phyloP scores from a whole-genome alignment of 2,797 vertebrate species.

The Rhincodon typus region DNA sequence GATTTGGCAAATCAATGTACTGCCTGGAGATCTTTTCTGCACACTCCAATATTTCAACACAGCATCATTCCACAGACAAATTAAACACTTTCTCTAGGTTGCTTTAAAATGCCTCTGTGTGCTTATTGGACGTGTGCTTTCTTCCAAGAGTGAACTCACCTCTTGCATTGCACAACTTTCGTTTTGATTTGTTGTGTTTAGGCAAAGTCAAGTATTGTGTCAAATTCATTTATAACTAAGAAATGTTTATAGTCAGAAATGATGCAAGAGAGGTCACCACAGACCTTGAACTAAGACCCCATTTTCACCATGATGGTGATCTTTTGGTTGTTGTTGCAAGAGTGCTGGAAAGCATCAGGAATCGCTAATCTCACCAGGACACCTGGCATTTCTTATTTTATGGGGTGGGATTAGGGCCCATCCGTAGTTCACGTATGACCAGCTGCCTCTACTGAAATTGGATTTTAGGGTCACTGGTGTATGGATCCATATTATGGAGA shows the following conservation, averaged over 20 bases:
- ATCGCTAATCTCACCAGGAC: too few relatives aligned
- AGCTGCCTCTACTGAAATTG: too few relatives aligned
- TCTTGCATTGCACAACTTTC: neutral
- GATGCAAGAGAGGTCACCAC: neutral
- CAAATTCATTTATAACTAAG: neutral
- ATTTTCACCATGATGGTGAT: too few relatives aligned
- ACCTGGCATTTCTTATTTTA: too few relatives aligned
- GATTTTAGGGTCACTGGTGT: too few relatives aligned
- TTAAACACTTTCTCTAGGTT: slow-evolving; percentile 1
- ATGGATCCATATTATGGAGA: too few relatives aligned
- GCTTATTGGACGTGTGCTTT: neutral
- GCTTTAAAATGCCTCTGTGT: neutral
- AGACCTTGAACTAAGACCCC: neutral
- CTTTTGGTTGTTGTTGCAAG: too few relatives aligned
- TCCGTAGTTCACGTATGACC: too few relatives aligned
- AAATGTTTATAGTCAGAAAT: neutral
- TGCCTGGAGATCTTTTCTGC: neutral
- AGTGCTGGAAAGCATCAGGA: too few relatives aligned
- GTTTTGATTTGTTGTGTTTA: neutral
- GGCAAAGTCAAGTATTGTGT: neutral
- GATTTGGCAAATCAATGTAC: slow-evolving; percentile 13
- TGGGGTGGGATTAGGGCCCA: too few relatives aligned
- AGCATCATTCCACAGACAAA: neutral
- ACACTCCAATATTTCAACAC: neutral
- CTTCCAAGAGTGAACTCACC: neutral